These are phyloP conservation scores for Caenorhabditis auriculariae DNA, from an alignment of 2,888 invertebrate species.

Conservation along the genomic window DNA sequence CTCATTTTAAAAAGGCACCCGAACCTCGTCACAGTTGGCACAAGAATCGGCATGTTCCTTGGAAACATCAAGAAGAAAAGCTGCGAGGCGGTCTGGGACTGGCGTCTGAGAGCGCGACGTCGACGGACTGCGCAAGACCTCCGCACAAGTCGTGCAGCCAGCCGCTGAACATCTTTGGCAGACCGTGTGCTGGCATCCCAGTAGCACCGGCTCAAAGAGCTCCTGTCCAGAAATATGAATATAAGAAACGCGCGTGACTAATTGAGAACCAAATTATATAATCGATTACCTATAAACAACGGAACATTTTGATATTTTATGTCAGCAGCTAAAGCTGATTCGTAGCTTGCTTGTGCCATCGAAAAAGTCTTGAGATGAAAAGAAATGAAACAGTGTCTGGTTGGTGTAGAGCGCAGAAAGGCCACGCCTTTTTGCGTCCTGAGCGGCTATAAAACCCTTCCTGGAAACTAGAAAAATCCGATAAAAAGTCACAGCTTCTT, in stretches of 20 bases:
- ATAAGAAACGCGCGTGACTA: too few species aligned
- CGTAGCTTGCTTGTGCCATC: too few species aligned
- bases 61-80: conserved; percentile 75
- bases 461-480: too few species aligned
- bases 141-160: conserved; percentile 5
- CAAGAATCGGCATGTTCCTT: conserved; percentile 76
- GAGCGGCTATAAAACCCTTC: too few species aligned
- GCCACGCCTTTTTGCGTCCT: too few species aligned
- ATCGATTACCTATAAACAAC: too few species aligned
- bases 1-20: conserved; percentile 44
- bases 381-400: too few species aligned
- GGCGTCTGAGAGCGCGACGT: conserved; percentile 19
- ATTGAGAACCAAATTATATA: background rate
- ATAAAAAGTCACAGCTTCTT: too few species aligned
- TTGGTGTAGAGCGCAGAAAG: too few species aligned
- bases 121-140: conserved; percentile 9
- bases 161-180: conserved; percentile 45
- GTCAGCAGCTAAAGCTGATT: too few species aligned
- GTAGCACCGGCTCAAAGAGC: conserved; percentile 43
- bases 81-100: conserved; percentile 71
- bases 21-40: conserved; percentile 76
- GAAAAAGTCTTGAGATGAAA: too few species aligned
- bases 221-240: conserved; percentile 39
- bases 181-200: conserved; percentile 56
- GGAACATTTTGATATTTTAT: background rate